Base-by-base conservation (phyloP, 2,888 invertebrate genomes). In the Campoplex capitator region DNA sequence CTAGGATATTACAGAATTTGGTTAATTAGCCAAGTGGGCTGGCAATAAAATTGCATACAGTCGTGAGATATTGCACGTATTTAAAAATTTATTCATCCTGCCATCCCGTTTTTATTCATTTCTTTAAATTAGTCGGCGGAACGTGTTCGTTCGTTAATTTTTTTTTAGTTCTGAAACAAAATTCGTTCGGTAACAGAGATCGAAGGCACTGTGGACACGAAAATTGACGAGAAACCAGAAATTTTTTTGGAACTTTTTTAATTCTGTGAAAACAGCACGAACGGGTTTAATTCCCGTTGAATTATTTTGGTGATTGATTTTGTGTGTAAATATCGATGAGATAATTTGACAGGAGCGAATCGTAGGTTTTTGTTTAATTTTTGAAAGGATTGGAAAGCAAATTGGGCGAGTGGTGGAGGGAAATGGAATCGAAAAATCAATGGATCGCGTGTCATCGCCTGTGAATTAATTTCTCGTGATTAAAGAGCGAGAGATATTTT, bases 391-490 rank as follows among this genome's bases (percentile, higher is more conserved):
- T 42, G 42, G 56, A 1, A 23, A 56, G 8, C 2, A 56, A 56
- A 56, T 3, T 9, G 23, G 23, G 28, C 23, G 23, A 23, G 23
- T 23, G 23, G 56, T 23, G 54, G 54, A n/a, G 54, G 23, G 54
- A 23, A 28, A 28, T 58, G 7, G 3, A 28, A 58, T 58, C 28
- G 58, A 58, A 58, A 58, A 58, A 58, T 58, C 11, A 58, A 28
- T 28, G 3, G 28, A 32, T 32, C 62, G 62, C 3, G 32, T 32
- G 13, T 62, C 32, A 32, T 28, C 13, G 28, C 62, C 32, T 51
- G 16, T 42, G 73, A 51, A 73, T 73, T 51, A 48, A 71, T 73
- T 73, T 73, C 54, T 35, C n/a, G 18, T 42, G 4, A 23, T 42
- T 42, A 6, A 23, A n/a, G 23, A 11, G n/a, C 68, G n/a, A 42